Conservation (phyloP, 2,113 vertebrate species). For the Mobula birostris region DNA sequence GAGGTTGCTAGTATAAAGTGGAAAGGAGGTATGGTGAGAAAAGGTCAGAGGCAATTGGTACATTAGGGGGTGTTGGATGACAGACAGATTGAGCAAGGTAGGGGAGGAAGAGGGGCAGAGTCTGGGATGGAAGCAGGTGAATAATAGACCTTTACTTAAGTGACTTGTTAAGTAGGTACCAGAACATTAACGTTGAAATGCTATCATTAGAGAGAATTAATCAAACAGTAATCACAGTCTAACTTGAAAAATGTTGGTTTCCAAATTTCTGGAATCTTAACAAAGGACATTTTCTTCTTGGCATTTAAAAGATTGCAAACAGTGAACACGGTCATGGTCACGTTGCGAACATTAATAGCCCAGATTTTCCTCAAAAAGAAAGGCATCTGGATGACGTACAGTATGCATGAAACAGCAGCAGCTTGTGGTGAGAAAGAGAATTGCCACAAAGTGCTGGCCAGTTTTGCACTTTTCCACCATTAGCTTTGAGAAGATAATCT, state of each 20-base stretch:
- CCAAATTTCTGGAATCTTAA: not conserved
- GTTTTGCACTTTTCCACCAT: not conserved
- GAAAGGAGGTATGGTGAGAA: too few relatives aligned
- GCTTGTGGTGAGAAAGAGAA: not conserved
- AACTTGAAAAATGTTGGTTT: not conserved
- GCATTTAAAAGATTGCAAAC: not conserved
- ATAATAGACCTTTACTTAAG: not conserved
- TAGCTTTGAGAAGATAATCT: not conserved
- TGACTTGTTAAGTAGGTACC: not conserved
- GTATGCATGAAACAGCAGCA: not conserved
- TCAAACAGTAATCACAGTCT: not conserved
- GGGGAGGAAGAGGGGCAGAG: too few relatives aligned
- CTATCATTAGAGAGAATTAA: not conserved
- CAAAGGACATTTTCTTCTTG: not conserved
- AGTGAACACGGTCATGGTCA: not conserved
- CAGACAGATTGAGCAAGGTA: too few relatives aligned
- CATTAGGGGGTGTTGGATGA: too few relatives aligned
- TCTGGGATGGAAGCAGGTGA: too few relatives aligned
- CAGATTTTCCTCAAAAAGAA: not conserved
- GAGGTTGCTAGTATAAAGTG: too few relatives aligned
- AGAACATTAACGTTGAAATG: not conserved
- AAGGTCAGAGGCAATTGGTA: too few relatives aligned
- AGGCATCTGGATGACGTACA: not conserved
- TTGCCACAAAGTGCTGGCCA: not conserved
- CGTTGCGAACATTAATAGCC: not conserved